A percentile compares a stretch with the other conserved stretches of the same genome.
phyloP scores from a whole-genome alignment of 2,113 vertebrate genomes.

The Meleagris gallopavo region DNA sequence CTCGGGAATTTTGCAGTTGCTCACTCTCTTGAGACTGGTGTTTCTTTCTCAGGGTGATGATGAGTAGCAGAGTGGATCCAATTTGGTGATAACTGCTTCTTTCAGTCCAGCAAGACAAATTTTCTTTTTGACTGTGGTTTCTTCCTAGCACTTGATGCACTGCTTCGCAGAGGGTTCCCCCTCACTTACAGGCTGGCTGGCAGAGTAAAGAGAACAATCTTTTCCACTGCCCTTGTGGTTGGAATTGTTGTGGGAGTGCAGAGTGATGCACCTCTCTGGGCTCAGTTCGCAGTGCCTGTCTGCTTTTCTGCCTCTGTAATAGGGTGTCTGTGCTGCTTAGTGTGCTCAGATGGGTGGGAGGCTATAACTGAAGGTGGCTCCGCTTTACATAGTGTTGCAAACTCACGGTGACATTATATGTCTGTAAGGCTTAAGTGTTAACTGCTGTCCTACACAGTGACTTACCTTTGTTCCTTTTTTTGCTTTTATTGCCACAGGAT shows the following conservation, averaged over 20 bases:
- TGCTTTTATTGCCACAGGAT: constrained; percentile 82
- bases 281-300: fast-evolving
- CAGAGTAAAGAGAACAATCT: neutral
- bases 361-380: neutral
- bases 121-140: constrained; percentile 1
- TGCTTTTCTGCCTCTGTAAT: neutral
- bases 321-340: neutral
- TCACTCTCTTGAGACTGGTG: neutral
- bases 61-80: neutral
- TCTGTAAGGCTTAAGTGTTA: neutral
- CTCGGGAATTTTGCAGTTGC: constrained; percentile 15
- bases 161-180: constrained; percentile 19
- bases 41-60: neutral
- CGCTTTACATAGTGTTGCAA: neutral
- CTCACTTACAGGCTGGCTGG: neutral
- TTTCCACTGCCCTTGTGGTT: neutral
- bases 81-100: neutral
- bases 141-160: neutral
- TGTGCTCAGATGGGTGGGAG: neutral
- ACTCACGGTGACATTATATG: neutral
- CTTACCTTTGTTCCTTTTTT: constrained; percentile 54
- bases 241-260: neutral
- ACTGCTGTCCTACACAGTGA: neutral
- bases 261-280: neutral
- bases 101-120: neutral